These are phyloP conservation scores for Electrophaes corylata DNA, from an alignment of 2,888 invertebrate genomes.

Conservation along the genomic window DNA sequence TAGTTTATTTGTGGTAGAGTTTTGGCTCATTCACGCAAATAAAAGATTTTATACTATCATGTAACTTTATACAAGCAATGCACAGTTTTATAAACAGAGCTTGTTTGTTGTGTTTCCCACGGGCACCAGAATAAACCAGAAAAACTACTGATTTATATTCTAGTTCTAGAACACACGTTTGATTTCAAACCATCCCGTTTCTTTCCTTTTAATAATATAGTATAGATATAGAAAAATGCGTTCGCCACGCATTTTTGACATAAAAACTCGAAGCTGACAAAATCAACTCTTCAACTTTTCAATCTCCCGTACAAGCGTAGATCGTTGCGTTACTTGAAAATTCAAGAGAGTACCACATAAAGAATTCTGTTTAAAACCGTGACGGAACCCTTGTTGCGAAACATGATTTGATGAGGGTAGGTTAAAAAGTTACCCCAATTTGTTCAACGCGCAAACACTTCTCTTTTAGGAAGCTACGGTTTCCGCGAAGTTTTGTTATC, in stretches of 20 bases:
- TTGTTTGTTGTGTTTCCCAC: background rate
- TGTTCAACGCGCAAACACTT: slow-evolving; percentile 49
- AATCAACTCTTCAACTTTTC: background rate
- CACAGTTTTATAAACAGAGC: background rate
- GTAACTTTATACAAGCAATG: background rate
- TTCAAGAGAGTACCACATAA: slow-evolving; percentile 43
- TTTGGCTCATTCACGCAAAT: slow-evolving; percentile 2
- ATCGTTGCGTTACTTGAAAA: slow-evolving; percentile 22
- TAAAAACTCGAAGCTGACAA: background rate
- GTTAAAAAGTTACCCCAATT: slow-evolving; percentile 62
- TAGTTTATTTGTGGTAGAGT: slow-evolving; percentile 11
- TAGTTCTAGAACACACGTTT: background rate
- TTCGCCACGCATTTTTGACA: too few relatives aligned
- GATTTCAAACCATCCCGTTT: too few relatives aligned
- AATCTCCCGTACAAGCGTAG: background rate
- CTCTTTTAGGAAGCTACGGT: slow-evolving; percentile 43
- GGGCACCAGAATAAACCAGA: background rate
- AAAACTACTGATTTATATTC: background rate
- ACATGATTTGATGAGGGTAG: slow-evolving; percentile 57
- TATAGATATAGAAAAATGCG: too few relatives aligned
- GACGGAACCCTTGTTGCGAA: slow-evolving; percentile 47
- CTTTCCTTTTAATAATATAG: too few relatives aligned
- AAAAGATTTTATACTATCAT: slow-evolving; percentile 7
- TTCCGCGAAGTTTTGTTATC: slow-evolving; percentile 38
- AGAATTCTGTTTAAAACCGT: slow-evolving; percentile 44